Base-by-base conservation (phyloP, 2,888 invertebrate species). In the Aquatica leii region DNA sequence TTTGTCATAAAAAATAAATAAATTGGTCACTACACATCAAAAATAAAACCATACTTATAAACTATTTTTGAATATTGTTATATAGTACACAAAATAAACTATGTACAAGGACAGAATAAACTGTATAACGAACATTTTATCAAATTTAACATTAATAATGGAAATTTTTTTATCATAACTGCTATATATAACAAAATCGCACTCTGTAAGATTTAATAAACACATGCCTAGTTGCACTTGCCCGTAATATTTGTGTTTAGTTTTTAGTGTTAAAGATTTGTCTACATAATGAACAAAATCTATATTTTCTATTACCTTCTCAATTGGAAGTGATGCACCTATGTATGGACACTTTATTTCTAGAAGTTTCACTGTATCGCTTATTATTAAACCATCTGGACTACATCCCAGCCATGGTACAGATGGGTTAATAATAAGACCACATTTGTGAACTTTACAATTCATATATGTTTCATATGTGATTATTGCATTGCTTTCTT, bases 61-160 rank as follows among this genome's bases (percentile, higher is more conserved):
- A 37, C 37, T 37, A 37, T 37, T 37, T 37, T 37, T 37, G 2
- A 37, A 4, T 24, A 24, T 24, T 24, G 24, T 24, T 24, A 24
- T 24, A 6, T 37, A 37, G 37, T 37, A n/a, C 9, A n/a, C 12
- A 37, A 12, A n/a, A 12, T 37, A n/a, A 8, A 37, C 6, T 24
- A 24, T 24, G 24, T 24, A 24, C 24, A 24, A 24, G 6, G 24
- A 24, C 24, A 4, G 24, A 24, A 24, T 24, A 24, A 24, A 37
- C 37, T 37, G 37, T 37, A 37, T 37, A 37, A 37, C 37, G 37
- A 37, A 37, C 37, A 37, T 37, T 37, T 37, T 9, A 37, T 37
- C 37, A 37, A 37, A 4, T 37, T 37, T 37, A 31, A 37, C 37
- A 37, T 37, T 37, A 37, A 37, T 37, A 37, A 37, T 37, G 11